Conservation (phyloP, 2,113 vertebrate genomes). For the Orycteropus afer region DNA sequence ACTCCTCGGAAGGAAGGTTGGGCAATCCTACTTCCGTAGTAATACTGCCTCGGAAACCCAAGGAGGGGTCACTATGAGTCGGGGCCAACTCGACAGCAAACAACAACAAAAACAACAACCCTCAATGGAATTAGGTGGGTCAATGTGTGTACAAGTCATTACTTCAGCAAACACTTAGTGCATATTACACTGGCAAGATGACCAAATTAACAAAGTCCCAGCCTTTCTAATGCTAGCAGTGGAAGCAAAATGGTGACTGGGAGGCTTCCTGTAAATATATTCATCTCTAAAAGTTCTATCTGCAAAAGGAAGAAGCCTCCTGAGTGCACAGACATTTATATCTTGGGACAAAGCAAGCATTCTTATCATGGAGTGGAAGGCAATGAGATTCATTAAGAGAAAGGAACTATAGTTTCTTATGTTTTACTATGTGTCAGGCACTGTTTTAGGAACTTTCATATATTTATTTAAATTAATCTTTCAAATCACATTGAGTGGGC, state of each 20-base stretch:
- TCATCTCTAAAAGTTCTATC: neutral
- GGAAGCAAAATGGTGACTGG: constrained; percentile 18
- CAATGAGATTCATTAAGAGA: neutral
- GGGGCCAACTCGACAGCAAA: too few relatives aligned
- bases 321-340: constrained; percentile 17
- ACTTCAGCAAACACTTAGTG: neutral
- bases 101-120: too few relatives aligned
- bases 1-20: too few relatives aligned
- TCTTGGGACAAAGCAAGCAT: neutral
- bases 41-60: too few relatives aligned
- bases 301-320: neutral
- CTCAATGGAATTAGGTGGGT: neutral
- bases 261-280: neutral
- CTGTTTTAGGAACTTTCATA: neutral
- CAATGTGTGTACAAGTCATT: neutral
- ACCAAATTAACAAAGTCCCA: neutral
- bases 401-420: neutral
- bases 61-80: too few relatives aligned
- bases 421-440: constrained; percentile 24
- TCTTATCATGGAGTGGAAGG: constrained; percentile 32
- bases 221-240: neutral
- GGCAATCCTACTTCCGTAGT: too few relatives aligned
- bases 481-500: neutral
- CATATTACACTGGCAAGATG: neutral
- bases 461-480: constrained; percentile 26